Base-by-base conservation (phyloP, 2,888 invertebrate genomes). In the Stenolophus ochropezus region DNA sequence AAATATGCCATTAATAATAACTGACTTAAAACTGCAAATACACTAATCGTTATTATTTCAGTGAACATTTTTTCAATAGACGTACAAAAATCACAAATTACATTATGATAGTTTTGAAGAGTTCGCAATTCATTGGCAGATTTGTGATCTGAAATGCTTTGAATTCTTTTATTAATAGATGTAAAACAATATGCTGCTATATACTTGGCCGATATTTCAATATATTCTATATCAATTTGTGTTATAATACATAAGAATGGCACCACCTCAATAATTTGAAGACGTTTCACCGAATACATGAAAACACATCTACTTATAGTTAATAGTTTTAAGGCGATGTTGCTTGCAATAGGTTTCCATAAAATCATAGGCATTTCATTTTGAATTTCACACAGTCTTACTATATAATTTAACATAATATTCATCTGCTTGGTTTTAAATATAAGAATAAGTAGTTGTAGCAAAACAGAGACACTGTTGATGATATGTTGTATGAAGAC, bases 211-310 rank as follows among this genome's bases (percentile, higher is more conserved):
- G 65, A 16, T 65, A 78, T 51, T 20, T 65, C 18, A 51, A 58
- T 78, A 49, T 78, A 69, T 49, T 78, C 78, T 49, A 78, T 49
- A 47, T 78, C 65, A 18, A 78, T 78, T 18, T 78, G 78, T 11
- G 78, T 47, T 16, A 78, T 14, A n/a, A 65, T 51, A 23, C 47
- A 58, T 0, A 78, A 21, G 18, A 49, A 78, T 0, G 65, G 78
- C 21, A 78, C 16, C 2, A 69, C 49, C 23, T 78, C 25, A 1
- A 0, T n/a, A 42, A 16, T 5, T 3, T 5, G 4, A 1, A 16
- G 14, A 47, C 21, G 47, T 78, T 78, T 78, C 25, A 25, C 4
- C 16, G 4, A 20, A 25, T 14, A 65, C 27, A 69, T 49, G 23
- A 78, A 78, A 2, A 21, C 8, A 21, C 78, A 78, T 49, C 78